Evolutionary conservation across 1,140 invertebrate genomes (phyloP).

Genomic region (Macrocentrus cingulum): DNA sequence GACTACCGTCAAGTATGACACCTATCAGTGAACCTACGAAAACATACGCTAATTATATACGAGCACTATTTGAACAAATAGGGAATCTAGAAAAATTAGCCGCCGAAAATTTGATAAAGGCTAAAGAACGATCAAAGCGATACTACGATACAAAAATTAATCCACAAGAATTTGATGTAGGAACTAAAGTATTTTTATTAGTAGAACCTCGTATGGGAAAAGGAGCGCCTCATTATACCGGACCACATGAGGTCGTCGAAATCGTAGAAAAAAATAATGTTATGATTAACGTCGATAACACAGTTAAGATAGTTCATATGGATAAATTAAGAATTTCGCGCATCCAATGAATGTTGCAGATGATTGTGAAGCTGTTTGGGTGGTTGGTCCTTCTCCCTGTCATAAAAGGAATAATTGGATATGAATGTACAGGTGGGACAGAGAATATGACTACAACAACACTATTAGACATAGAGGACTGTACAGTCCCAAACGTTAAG

Average conservation of each 20-base stretch:
- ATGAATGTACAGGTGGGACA: no score
- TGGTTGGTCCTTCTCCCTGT: no score
- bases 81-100: no score
- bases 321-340: conserved; percentile 1
- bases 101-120: no score
- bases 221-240: neutral
- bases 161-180: neutral
- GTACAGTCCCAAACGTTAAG: no score
- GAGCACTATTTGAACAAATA: no score
- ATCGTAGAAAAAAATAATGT: neutral
- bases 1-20: conserved; percentile 1
- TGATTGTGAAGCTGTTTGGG: no score
- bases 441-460: no score
- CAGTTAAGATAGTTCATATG: neutral
- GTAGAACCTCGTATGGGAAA: neutral
- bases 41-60: neutral
- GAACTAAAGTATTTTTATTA: neutral
- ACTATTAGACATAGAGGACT: no score
- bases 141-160: conserved; percentile 4
- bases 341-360: no score
- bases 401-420: no score
- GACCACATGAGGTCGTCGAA: neutral
- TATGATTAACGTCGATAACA: neutral
- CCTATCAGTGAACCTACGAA: neutral
- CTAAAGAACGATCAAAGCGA: no score